Evolutionary conservation across 2,888 invertebrate genomes (phyloP).

Genomic region (Ephialtes manifestator): DNA sequence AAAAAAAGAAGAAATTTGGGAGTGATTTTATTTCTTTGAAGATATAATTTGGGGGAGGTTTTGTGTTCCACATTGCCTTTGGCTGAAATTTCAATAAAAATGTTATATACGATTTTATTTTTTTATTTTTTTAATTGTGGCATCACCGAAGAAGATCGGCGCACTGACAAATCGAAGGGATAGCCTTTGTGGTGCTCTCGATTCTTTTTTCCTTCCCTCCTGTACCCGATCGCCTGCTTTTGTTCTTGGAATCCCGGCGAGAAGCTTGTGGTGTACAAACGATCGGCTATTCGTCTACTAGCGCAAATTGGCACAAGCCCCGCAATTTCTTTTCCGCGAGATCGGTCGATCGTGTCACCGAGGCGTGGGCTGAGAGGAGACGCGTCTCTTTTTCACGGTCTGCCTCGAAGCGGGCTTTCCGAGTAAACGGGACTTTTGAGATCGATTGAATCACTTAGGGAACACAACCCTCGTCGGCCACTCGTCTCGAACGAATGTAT

Average conservation of each 20-base stretch:
- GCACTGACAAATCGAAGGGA: constrained; percentile 48
- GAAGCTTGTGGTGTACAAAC: constrained; percentile 69
- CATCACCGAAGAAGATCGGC: constrained; percentile 23
- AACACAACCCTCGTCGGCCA: constrained; percentile 45
- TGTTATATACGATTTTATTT: background rate
- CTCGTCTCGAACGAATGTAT: constrained; percentile 28
- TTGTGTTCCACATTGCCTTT: background rate
- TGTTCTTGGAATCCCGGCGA: constrained; percentile 67
- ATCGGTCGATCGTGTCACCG: constrained; percentile 58
- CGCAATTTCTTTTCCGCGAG: constrained; percentile 62
- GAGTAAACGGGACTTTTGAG: constrained; percentile 56
- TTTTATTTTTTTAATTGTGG: background rate
- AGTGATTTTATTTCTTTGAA: too few relatives aligned
- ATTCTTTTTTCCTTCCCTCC: constrained; percentile 51
- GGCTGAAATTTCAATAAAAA: background rate
- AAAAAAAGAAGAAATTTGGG: too few relatives aligned
- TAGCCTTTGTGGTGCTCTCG: constrained; percentile 33
- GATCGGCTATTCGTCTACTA: constrained; percentile 66
- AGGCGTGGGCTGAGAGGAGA: constrained; percentile 29
- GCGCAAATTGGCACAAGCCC: constrained; percentile 64
- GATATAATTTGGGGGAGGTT: background rate
- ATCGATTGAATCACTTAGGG: constrained; percentile 67
- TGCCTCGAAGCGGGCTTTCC: constrained; percentile 35
- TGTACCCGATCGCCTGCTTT: constrained; percentile 74
- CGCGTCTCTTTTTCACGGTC: constrained; percentile 44